Evolutionary conservation across 2,888 invertebrate genomes (phyloP), one percentile per base, ranked within the genome.

Genomic region (Xanthorhoe designata): DNA sequence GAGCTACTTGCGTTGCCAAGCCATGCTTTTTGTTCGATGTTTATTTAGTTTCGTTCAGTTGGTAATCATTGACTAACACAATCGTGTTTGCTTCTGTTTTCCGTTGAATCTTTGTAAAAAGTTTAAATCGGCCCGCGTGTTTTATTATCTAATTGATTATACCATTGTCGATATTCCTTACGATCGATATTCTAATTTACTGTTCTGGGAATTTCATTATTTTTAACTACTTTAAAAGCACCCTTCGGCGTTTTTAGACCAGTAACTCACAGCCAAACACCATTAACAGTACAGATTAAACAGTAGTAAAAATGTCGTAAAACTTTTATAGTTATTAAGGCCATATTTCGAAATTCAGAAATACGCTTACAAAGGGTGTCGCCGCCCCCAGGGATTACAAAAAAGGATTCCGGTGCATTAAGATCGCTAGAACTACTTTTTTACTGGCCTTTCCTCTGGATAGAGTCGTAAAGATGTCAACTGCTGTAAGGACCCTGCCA

Each of bases 281-380:
- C 82, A 84, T 90, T 86, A 66, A 85, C 82, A 76, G 82, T 78
- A 78, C 84, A 91, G 89, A 90, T 91, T 92, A 91, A 91, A 91
- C 87, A 89, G 90, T 89, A 90, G 89, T 92, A 91, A 92, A 92
- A 80, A 87, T 67, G 68, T 86, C 87, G 85, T 92, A 84, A 92
- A 92, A 84, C 72, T 86, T 88, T 90, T 89, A 90, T 90, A 81
- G 85, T 82, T 86, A 85, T 86, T 82, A 83, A 79, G 82, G 82
- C 80, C 79, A 87, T 89, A 88, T 87, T 88, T 89, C 84, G 78
- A 78, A 87, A 91, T 88, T 89, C 87, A 82, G 84, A 86, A 88
- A 88, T 86, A 69, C 66, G 81, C 79, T 78, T 75, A 80, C 88
- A 87, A 89, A 89, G 86, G 77, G 78, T 81, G 83, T 84, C 79